Evolutionary conservation across 1,140 invertebrate genomes (phyloP).

Genomic region (Magallana ariakensis): DNA sequence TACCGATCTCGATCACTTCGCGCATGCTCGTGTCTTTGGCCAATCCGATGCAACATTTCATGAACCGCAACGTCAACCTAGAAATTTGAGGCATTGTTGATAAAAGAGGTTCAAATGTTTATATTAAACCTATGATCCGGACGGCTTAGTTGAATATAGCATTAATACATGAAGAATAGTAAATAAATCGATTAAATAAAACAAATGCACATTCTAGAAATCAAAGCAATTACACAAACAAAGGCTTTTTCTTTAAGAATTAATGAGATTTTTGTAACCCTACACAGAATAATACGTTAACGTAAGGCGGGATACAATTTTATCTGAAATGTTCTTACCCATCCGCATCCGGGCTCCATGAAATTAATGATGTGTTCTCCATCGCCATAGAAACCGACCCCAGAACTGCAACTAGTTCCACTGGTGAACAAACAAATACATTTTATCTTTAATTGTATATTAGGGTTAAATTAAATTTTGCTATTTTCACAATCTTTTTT

Average conservation of each 20-base stretch:
- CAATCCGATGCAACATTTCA: slow-evolving; percentile 51
- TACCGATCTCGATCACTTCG: slow-evolving; percentile 57
- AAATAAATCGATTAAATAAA: not conserved
- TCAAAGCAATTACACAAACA: too few species aligned
- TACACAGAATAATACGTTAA: too few species aligned
- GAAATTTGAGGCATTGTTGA: not conserved
- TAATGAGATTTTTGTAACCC: too few species aligned
- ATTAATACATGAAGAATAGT: not conserved
- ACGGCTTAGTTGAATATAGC: too few species aligned
- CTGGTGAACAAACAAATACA: not conserved
- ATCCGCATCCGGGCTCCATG: slow-evolving; percentile 1
- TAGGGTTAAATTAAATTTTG: not conserved
- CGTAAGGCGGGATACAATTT: not conserved
- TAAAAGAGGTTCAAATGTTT: not conserved
- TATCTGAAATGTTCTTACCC: not conserved
- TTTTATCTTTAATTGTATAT: not conserved
- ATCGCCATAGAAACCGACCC: not conserved
- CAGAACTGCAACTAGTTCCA: not conserved
- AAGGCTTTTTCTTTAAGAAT: too few species aligned
- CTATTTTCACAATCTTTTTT: not conserved
- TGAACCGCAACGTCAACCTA: slow-evolving; percentile 35
- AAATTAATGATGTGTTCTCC: not conserved
- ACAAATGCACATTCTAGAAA: not conserved
- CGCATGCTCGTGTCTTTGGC: slow-evolving; percentile 43
- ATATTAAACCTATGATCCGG: not conserved